Percentiles rank a stretch among this genome's conserved stretches.
These are phyloP conservation scores for Parasteatoda lunata DNA, from an alignment of 2,888 invertebrate species.

Conservation along the genomic window DNA sequence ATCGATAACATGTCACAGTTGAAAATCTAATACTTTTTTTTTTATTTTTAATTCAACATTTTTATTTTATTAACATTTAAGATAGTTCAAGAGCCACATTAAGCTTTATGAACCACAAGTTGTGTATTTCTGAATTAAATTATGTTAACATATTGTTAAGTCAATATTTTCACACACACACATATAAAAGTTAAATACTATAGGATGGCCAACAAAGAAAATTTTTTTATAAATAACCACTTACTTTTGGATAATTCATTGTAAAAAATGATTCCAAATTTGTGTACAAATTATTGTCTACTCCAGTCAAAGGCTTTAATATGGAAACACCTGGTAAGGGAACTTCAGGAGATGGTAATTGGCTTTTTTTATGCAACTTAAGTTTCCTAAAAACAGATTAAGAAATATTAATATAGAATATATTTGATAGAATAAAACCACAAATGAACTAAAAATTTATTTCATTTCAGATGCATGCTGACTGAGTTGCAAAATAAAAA, in stretches of 20 bases:
- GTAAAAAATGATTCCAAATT: slow-evolving; percentile 97
- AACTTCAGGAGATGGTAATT: slow-evolving; percentile 64
- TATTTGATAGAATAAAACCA: not conserved
- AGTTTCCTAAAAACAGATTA: slow-evolving; percentile 65
- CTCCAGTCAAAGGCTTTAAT: slow-evolving; percentile 93
- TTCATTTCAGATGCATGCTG: too few relatives aligned
- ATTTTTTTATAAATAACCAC: not conserved
- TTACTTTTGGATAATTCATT: slow-evolving; percentile 89
- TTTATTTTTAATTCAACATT: too few relatives aligned
- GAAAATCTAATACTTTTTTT: too few relatives aligned
- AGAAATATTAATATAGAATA: not conserved
- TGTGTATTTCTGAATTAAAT: too few relatives aligned
- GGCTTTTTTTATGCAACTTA: slow-evolving; percentile 69
- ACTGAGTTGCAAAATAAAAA: too few relatives aligned
- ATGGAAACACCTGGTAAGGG: slow-evolving; percentile 92
- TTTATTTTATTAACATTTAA: too few relatives aligned
- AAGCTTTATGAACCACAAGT: too few relatives aligned
- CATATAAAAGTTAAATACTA: too few relatives aligned
- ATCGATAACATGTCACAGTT: too few relatives aligned
- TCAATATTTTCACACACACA: too few relatives aligned
- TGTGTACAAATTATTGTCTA: slow-evolving; percentile 90
- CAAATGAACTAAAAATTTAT: not conserved
- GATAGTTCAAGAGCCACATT: too few relatives aligned
- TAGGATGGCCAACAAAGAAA: not conserved
- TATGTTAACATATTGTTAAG: too few relatives aligned